phyloP scores from a whole-genome alignment of 2,888 invertebrate species.

The Poecilobothrus nobilitatus region DNA sequence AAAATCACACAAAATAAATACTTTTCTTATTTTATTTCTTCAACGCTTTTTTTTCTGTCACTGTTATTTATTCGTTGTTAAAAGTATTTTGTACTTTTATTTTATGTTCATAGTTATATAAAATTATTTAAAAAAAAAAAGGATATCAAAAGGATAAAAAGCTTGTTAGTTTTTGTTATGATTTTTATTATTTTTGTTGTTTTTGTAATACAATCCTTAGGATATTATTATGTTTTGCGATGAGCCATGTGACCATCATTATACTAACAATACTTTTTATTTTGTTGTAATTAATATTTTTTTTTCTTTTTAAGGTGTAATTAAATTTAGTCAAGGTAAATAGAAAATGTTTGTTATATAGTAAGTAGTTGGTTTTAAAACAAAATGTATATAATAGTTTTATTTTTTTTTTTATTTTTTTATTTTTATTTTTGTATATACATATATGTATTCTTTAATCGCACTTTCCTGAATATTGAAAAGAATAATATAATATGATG shows the following conservation, averaged over 20 bases:
- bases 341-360: background rate
- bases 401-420: no score
- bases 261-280: background rate
- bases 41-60: no score
- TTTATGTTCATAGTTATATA: no score
- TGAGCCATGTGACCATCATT: background rate
- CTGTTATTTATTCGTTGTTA: no score
- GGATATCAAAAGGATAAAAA: constrained; percentile 4
- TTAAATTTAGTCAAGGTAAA: constrained; percentile 1
- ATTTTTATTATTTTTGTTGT: background rate
- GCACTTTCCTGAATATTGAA: background rate
- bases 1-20: no score
- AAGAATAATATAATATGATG: background rate
- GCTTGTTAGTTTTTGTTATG: background rate
- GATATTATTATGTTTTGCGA: background rate
- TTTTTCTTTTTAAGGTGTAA: constrained; percentile 1
- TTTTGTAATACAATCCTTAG: background rate
- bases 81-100: no score
- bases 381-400: no score
- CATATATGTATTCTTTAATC: background rate
- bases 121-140: background rate
- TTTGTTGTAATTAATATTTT: background rate
- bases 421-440: background rate
- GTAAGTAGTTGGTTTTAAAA: no score
- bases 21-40: no score